phyloP scores from a whole-genome alignment of 2,113 vertebrate species.

The Capricornis sumatraensis region DNA sequence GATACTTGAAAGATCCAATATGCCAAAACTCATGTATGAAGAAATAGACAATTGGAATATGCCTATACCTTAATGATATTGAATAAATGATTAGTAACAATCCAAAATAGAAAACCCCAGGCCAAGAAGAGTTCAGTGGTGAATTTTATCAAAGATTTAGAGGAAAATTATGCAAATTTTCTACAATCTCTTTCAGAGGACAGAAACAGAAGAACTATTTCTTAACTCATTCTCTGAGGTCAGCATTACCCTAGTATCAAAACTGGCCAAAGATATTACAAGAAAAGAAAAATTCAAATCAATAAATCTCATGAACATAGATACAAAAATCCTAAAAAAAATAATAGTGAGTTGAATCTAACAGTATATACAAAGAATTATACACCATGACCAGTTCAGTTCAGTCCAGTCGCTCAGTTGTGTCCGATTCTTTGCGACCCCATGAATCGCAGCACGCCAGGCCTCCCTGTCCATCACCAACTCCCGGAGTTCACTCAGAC shows the following conservation, averaged over 20 bases:
- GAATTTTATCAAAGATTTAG: neutral
- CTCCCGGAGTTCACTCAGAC: too few relatives aligned
- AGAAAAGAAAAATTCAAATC: neutral
- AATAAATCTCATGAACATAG: neutral
- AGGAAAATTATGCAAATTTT: neutral
- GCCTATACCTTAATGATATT: neutral
- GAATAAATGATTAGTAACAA: neutral
- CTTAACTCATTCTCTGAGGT: neutral
- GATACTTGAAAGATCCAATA: neutral
- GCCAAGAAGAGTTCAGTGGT: neutral
- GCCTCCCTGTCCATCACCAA: too few relatives aligned
- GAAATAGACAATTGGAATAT: neutral
- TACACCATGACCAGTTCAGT: neutral
- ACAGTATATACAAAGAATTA: neutral
- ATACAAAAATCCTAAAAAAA: neutral
- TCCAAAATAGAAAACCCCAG: neutral
- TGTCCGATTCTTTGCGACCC: too few relatives aligned
- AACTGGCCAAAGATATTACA: neutral
- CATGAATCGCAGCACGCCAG: too few relatives aligned
- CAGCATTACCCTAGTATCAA: neutral
- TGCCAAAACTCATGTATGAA: neutral
- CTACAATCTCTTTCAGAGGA: neutral
- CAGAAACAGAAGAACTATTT: neutral
- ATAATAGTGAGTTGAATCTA: neutral
- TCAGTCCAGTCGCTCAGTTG: too few relatives aligned